Evolutionary conservation across 2,888 invertebrate species (phyloP).

Genomic region (Troides oblongomaculatus): DNA sequence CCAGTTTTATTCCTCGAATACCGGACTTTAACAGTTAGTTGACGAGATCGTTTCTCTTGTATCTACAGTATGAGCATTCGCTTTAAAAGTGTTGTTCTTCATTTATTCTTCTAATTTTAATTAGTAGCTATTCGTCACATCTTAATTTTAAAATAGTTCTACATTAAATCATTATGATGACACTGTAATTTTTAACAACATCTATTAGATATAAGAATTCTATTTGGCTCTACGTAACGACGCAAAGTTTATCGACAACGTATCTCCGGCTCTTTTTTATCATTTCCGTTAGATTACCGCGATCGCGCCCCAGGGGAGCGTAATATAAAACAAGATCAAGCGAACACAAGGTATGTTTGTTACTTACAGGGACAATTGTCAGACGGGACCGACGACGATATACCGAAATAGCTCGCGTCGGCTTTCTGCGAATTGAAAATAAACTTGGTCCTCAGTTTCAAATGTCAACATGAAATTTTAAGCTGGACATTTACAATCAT

Average conservation of each 20-base stretch:
- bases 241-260: constrained; percentile 32
- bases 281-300: constrained; percentile 55
- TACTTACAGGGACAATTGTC: constrained; percentile 40
- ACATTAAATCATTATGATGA: background rate
- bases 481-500: constrained; percentile 25
- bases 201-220: constrained; percentile 6
- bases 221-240: constrained; percentile 33
- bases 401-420: constrained; percentile 50
- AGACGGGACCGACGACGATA: constrained; percentile 41
- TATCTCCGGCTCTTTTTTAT: constrained; percentile 44
- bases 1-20: too few relatives aligned
- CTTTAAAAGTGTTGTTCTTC: too few relatives aligned
- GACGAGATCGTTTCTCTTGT: too few relatives aligned
- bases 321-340: constrained; percentile 39
- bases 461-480: constrained; percentile 25
- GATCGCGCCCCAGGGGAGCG: constrained; percentile 43
- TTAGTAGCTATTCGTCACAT: too few relatives aligned
- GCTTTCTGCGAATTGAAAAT: constrained; percentile 30
- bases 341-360: constrained; percentile 28
- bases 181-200: constrained; percentile 1
- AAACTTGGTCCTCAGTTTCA: constrained; percentile 21
- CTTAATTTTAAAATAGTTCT: background rate
- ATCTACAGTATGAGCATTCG: too few relatives aligned
- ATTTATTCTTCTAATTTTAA: too few relatives aligned
- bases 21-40: too few relatives aligned